Conservation (phyloP, 1,140 invertebrate species). For the Leptoteleia sp. region DNA sequence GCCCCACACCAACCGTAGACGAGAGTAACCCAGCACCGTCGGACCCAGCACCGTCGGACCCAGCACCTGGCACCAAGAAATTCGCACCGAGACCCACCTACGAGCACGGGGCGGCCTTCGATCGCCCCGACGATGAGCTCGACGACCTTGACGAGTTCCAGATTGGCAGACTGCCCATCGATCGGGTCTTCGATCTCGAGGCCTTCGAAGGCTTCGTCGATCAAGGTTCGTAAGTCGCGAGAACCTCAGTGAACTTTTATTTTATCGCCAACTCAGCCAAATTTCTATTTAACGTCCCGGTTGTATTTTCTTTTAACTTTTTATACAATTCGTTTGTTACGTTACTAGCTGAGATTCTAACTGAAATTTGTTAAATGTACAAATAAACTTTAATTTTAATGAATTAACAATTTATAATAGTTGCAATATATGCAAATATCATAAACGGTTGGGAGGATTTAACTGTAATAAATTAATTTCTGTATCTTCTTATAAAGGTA, state of each 20-base stretch:
- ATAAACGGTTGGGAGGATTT: too few species aligned
- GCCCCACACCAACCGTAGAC: constrained; percentile 75
- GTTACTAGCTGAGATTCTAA: too few species aligned
- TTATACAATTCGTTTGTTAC: too few species aligned
- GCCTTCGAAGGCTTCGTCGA: constrained; percentile 79
- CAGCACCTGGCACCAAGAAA: constrained; percentile 76
- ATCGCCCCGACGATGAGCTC: constrained; percentile 78
- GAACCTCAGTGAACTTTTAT: neutral
- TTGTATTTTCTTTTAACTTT: too few species aligned
- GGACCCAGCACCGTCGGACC: constrained; percentile 72
- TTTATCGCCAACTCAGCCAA: too few species aligned
- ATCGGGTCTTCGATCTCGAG: constrained; percentile 78
- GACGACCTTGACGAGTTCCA: constrained; percentile 74
- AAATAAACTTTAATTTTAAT: too few species aligned
- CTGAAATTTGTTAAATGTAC: too few species aligned
- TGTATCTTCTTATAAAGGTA: too few species aligned
- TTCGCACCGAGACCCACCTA: constrained; percentile 79
- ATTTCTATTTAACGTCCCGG: too few species aligned
- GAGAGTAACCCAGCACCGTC: constrained; percentile 70
- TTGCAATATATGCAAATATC: too few species aligned
- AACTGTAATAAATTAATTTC: too few species aligned
- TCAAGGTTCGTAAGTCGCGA: constrained; percentile 78
- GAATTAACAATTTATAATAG: too few species aligned
- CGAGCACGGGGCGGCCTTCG: constrained; percentile 78
- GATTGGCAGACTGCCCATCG: constrained; percentile 75